Conservation (phyloP, 2,113 vertebrate genomes). For the Fregata magnificens region DNA sequence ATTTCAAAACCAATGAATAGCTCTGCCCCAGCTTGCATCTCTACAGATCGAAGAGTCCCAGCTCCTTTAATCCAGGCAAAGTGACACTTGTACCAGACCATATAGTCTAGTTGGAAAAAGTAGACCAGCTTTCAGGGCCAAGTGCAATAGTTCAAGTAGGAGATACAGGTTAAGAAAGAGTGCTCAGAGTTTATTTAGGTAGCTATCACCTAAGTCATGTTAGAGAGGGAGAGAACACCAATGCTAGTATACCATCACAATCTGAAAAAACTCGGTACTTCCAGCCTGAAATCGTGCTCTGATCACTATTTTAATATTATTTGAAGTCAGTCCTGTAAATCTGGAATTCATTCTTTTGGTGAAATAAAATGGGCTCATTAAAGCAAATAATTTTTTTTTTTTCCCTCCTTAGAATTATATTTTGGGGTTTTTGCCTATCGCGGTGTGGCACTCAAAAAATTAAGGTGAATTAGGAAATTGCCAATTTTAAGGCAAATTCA, state of each 20-base stretch:
- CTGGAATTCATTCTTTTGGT: background rate
- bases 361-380: background rate
- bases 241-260: background rate
- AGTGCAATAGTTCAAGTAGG: background rate
- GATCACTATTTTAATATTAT: background rate
- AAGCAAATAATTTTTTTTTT: background rate
- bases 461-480: background rate
- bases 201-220: background rate
- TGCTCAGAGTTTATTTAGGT: background rate
- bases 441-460: background rate
- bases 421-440: background rate
- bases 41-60: background rate
- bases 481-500: background rate
- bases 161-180: background rate
- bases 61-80: background rate
- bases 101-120: background rate
- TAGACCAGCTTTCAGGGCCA: background rate
- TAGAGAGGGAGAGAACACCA: background rate
- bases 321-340: background rate
- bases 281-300: background rate
- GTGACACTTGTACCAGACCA: background rate
- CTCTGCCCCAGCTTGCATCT: background rate
- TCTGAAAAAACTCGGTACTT: background rate
- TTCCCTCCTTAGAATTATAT: background rate
- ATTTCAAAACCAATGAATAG: background rate